phyloP scores from a whole-genome alignment of 2,888 invertebrate species.

The Crioceris asparagi region DNA sequence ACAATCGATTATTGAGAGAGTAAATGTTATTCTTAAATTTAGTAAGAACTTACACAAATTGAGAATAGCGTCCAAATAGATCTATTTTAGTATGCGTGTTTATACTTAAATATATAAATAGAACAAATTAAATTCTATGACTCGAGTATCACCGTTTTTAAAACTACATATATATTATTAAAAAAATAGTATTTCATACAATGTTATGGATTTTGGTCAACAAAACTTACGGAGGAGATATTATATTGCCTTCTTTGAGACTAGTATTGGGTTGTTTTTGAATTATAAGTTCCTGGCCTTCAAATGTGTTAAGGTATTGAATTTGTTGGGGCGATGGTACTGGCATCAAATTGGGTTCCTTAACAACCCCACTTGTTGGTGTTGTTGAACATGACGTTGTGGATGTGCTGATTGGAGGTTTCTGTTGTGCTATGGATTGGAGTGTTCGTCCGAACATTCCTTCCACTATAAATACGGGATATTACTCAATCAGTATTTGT shows the following conservation, averaged over 20 bases:
- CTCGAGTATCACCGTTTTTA: no score
- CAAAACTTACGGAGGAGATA: slow-evolving; percentile 61
- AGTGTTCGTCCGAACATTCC: slow-evolving; percentile 54
- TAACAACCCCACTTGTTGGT: slow-evolving; percentile 33
- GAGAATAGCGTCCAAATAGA: no score
- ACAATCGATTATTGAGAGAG: no score
- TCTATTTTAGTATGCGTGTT: no score
- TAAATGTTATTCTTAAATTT: no score
- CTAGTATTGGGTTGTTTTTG: slow-evolving; percentile 92
- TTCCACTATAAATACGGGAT: slow-evolving; percentile 36
- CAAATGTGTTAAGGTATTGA: slow-evolving; percentile 89
- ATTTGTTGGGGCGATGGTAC: slow-evolving; percentile 95
- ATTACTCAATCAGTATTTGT: no score
- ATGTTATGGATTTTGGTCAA: background rate
- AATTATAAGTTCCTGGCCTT: slow-evolving; percentile 92
- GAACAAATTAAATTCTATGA: slow-evolving; percentile 12
- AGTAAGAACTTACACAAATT: no score
- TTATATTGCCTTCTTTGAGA: slow-evolving; percentile 64
- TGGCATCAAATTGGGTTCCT: slow-evolving; percentile 87
- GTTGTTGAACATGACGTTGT: slow-evolving; percentile 33
- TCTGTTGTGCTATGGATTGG: slow-evolving; percentile 52
- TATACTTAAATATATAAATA: slow-evolving; percentile 17
- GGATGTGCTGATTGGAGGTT: slow-evolving; percentile 39
- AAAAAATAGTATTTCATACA: background rate
- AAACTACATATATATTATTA: background rate